A percentile compares a stretch with the other conserved stretches of the same genome.
Conservation (phyloP, 1,140 invertebrate genomes). For the Gryon sp. region DNA sequence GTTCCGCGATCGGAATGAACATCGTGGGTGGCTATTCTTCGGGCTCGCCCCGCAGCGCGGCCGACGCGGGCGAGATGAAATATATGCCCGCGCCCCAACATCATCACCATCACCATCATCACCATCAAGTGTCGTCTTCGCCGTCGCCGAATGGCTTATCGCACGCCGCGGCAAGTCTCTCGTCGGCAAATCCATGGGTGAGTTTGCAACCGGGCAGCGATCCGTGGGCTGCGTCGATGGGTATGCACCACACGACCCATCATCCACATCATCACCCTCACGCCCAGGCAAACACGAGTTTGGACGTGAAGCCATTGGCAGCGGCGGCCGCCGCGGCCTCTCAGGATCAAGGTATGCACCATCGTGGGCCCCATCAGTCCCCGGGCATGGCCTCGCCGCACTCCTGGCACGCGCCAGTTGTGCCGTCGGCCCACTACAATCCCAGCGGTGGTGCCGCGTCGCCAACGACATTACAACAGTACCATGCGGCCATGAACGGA, state of each 20-base stretch:
- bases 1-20: constrained; percentile 87
- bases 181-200: constrained; percentile 89
- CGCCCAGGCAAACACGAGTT: constrained; percentile 77
- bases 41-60: constrained; percentile 87
- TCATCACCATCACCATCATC: constrained; percentile 87
- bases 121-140: constrained; percentile 84
- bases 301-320: constrained; percentile 85
- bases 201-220: constrained; percentile 87
- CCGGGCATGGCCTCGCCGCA: constrained; percentile 86
- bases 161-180: constrained; percentile 81
- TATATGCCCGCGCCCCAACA: constrained; percentile 91
- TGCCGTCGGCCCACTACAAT: constrained; percentile 89
- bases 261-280: constrained; percentile 85
- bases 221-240: constrained; percentile 87
- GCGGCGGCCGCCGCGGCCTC: constrained; percentile 78
- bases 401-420: constrained; percentile 91
- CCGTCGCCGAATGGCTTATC: constrained; percentile 85
- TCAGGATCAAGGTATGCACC: constrained; percentile 78
- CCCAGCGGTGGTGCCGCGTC: constrained; percentile 85
- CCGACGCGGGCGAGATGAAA: constrained; percentile 94
- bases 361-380: constrained; percentile 78
- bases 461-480: constrained; percentile 87
- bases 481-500: constrained; percentile 90
- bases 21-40: constrained; percentile 85
- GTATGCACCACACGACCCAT: constrained; percentile 80